Conservation (phyloP, 2,888 invertebrate species). For the Dryobotodes eremita region DNA sequence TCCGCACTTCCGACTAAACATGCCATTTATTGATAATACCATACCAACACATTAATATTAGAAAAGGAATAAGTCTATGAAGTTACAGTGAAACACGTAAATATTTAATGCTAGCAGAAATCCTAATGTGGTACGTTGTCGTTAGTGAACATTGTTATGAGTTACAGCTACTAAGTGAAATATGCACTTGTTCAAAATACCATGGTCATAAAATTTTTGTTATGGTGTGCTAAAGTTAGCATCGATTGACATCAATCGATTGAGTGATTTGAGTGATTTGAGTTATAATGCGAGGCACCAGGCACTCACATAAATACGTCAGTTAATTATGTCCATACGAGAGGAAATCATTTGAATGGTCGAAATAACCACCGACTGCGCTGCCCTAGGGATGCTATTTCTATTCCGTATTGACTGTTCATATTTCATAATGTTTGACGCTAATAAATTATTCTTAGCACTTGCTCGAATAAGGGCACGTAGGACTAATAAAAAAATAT, state of each 20-base stretch:
- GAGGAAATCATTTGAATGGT: constrained; percentile 65
- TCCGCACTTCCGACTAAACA: constrained; percentile 33
- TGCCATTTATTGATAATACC: constrained; percentile 49
- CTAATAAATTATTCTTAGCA: constrained; percentile 65
- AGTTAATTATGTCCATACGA: constrained; percentile 55
- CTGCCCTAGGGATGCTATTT: constrained; percentile 67
- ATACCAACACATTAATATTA: constrained; percentile 31
- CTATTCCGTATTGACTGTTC: constrained; percentile 66
- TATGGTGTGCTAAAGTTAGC: constrained; percentile 28
- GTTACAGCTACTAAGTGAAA: constrained; percentile 18
- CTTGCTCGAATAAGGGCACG: constrained; percentile 41
- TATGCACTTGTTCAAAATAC: constrained; percentile 4
- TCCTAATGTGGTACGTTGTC: constrained; percentile 46
- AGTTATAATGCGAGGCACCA: constrained; percentile 48
- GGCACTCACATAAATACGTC: constrained; percentile 57
- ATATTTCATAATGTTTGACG: constrained; percentile 65
- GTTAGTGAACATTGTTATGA: constrained; percentile 29
- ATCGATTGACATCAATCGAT: constrained; percentile 41
- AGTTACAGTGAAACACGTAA: constrained; percentile 42
- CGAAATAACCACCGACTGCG: constrained; percentile 64
- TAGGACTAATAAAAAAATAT: constrained; percentile 49
- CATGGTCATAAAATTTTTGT: constrained; percentile 7
- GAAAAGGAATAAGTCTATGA: constrained; percentile 46
- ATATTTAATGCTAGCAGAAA: constrained; percentile 47
- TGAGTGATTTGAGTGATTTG: constrained; percentile 45